These are phyloP conservation scores for Eilema depressum DNA, from an alignment of 2,888 invertebrate genomes.

Conservation along the genomic window DNA sequence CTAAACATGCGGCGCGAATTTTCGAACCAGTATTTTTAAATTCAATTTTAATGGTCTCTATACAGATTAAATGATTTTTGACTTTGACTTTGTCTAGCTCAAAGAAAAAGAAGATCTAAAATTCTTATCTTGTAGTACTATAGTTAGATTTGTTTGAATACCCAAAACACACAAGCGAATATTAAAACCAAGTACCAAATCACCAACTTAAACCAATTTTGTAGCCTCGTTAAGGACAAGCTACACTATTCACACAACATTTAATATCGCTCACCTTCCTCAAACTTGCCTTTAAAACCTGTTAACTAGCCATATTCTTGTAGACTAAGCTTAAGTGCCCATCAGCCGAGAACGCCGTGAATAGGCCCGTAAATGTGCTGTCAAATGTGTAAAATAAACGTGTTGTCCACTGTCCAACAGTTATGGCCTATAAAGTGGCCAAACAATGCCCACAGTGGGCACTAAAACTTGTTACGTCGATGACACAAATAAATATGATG, in stretches of 20 bases:
- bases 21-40: too few species aligned
- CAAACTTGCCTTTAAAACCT: constrained; percentile 23
- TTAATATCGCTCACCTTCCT: constrained; percentile 26
- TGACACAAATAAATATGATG: constrained; percentile 24
- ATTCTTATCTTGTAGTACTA: too few species aligned
- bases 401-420: constrained; percentile 21
- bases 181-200: constrained; percentile 5
- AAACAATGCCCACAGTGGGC: constrained; percentile 39
- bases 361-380: constrained; percentile 48
- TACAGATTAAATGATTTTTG: too few species aligned
- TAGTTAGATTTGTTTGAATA: not conserved
- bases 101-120: too few species aligned
- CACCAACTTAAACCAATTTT: constrained; percentile 4
- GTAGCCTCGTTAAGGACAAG: constrained; percentile 18
- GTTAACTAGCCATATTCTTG: constrained; percentile 27
- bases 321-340: constrained; percentile 30
- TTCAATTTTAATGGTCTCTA: too few species aligned
- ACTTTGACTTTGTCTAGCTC: too few species aligned
- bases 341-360: constrained; percentile 42
- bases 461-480: constrained; percentile 35
- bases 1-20: too few species aligned
- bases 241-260: constrained; percentile 24
- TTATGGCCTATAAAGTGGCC: constrained; percentile 48
- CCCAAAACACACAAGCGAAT: constrained; percentile 2
- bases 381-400: constrained; percentile 50